phyloP scores from a whole-genome alignment of 1,140 invertebrate species.

The Dreissena rostriformis region DNA sequence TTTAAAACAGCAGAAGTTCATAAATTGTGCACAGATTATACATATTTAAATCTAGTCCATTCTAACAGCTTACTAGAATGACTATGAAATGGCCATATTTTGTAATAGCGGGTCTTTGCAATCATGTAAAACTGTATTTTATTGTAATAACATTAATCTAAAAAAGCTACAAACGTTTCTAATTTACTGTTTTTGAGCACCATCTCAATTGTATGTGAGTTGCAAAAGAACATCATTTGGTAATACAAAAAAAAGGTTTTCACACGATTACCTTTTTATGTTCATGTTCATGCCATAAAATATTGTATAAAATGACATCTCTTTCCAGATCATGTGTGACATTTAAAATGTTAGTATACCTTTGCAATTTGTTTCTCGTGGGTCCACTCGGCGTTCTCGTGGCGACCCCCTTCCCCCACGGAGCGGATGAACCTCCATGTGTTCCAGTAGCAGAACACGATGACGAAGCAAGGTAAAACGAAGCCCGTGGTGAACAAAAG shows the following conservation, averaged over 20 bases:
- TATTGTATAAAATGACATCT: background rate
- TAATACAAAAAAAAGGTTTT: background rate
- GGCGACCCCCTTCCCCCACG: conserved; percentile 44
- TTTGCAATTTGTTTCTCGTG: conserved; percentile 61
- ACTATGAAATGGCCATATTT: too few species aligned
- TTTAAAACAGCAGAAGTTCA: too few species aligned
- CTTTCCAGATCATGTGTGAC: background rate
- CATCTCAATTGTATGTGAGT: too few species aligned
- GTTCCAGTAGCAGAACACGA: conserved; percentile 51
- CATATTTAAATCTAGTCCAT: too few species aligned
- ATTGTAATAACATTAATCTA: too few species aligned
- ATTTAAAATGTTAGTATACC: conserved; percentile 4
- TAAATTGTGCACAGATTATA: too few species aligned
- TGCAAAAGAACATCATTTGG: too few species aligned
- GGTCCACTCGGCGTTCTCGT: conserved; percentile 63
- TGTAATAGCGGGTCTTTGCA: too few species aligned
- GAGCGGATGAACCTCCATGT: conserved; percentile 42
- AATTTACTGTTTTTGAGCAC: too few species aligned
- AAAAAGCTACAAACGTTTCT: too few species aligned
- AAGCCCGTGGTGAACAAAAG: conserved; percentile 55
- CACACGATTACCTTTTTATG: background rate
- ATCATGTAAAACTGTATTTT: too few species aligned
- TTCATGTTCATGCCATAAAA: background rate
- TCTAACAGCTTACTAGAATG: too few species aligned
- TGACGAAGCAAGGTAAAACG: conserved; percentile 49